A percentile compares a stretch with the other conserved stretches of the same genome.
Evolutionary conservation across 2,113 vertebrate species (phyloP).

Genomic region (Thalassoma bifasciatum): DNA sequence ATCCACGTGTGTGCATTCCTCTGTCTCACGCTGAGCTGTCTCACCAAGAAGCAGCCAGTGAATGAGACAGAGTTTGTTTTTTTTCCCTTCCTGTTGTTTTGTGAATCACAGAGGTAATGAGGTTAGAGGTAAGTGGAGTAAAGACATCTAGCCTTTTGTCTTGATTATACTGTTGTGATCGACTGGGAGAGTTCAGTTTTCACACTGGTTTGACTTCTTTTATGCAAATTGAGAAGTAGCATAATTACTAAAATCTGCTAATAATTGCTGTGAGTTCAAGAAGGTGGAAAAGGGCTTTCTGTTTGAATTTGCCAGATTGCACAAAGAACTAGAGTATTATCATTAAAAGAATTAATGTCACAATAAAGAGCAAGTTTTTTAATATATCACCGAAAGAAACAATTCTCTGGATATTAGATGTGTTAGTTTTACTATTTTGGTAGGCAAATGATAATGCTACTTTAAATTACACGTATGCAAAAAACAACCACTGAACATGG

Average conservation of each 20-base stretch:
- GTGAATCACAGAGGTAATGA: constrained; percentile 54
- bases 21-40: constrained; percentile 33
- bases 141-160: constrained; percentile 13
- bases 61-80: constrained; percentile 21
- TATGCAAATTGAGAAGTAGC: constrained; percentile 42
- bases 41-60: constrained; percentile 37
- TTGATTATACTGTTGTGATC: constrained; percentile 51
- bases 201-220: constrained; percentile 60
- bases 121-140: constrained; percentile 62
- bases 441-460: not conserved
- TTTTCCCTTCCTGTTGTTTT: constrained; percentile 5
- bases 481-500: not conserved
- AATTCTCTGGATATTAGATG: constrained; percentile 9
- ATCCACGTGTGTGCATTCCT: constrained; percentile 36
- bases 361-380: constrained; percentile 17
- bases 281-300: constrained; percentile 37
- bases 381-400: constrained; percentile 5
- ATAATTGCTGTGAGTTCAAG: constrained; percentile 64
- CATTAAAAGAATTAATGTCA: constrained; percentile 51
- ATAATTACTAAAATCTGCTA: constrained; percentile 59
- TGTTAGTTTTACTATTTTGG: constrained; percentile 12
- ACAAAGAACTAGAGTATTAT: constrained; percentile 36
- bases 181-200: constrained; percentile 54
- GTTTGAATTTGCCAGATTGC: constrained; percentile 42
- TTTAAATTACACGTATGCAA: not conserved